Evolutionary conservation across 2,797 vertebrate genomes (phyloP).

Genomic region (Periparus ater): DNA sequence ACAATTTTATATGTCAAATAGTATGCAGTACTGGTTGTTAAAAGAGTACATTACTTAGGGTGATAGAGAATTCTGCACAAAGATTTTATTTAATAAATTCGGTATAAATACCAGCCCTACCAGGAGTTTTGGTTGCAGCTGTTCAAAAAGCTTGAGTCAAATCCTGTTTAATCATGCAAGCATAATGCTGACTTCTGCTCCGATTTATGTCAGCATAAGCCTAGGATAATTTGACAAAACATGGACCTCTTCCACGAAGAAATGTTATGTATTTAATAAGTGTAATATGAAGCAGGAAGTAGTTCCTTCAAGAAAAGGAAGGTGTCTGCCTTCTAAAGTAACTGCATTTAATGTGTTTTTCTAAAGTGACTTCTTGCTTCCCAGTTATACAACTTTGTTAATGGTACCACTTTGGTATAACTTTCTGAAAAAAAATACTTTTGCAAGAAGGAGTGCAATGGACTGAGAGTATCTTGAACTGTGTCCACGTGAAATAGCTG

Average conservation of each 20-base stretch:
- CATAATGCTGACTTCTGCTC: neutral
- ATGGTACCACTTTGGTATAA: neutral
- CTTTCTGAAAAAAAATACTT: neutral
- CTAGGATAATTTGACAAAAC: neutral
- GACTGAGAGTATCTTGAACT: neutral
- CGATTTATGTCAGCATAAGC: neutral
- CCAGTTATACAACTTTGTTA: neutral
- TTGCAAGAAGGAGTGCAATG: neutral
- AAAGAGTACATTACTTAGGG: neutral
- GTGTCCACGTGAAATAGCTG: neutral
- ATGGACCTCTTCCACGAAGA: neutral
- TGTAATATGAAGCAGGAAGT: neutral
- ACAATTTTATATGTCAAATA: neutral
- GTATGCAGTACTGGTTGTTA: neutral
- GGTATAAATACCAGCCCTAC: neutral
- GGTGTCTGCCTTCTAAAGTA: neutral
- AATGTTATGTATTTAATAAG: neutral
- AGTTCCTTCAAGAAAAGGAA: neutral
- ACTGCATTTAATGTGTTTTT: neutral
- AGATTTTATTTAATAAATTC: neutral
- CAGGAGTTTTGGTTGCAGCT: neutral
- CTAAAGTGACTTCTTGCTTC: neutral
- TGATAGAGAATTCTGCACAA: neutral
- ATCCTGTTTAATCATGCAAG: neutral
- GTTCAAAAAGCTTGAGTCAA: neutral